Conservation (phyloP, 2,113 vertebrate species). For the Passer domesticus region DNA sequence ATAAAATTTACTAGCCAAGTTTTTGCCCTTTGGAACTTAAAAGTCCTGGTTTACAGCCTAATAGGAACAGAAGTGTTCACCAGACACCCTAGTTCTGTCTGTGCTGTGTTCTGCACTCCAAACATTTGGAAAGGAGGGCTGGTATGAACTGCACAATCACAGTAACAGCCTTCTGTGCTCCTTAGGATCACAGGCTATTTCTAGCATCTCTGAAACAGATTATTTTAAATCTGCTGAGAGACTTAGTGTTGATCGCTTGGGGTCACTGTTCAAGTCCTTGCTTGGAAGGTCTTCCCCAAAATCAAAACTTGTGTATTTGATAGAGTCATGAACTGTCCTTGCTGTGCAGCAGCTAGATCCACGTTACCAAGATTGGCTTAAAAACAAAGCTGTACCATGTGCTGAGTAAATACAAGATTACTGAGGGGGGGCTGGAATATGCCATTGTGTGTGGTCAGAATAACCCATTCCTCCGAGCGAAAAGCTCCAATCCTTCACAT, state of each 20-base stretch:
- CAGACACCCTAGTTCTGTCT: neutral
- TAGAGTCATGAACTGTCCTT: neutral
- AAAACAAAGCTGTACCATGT: slow-evolving; percentile 1
- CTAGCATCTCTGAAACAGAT: slow-evolving; percentile 35
- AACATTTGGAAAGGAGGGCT: neutral
- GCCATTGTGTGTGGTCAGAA: neutral
- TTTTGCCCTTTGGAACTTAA: neutral
- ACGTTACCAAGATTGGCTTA: neutral
- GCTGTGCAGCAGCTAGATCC: neutral
- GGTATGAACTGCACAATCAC: neutral
- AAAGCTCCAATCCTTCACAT: neutral
- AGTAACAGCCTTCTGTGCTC: neutral
- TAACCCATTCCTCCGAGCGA: neutral
- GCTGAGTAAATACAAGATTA: slow-evolving; percentile 5
- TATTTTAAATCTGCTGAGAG: slow-evolving; percentile 53
- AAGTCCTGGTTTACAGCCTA: neutral
- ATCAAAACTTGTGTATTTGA: neutral
- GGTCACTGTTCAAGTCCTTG: neutral
- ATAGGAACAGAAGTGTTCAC: neutral
- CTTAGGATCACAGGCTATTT: slow-evolving; percentile 19
- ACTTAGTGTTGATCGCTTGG: slow-evolving; percentile 6
- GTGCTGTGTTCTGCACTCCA: neutral
- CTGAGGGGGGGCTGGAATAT: rapidly evolving
- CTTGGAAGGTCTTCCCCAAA: neutral
- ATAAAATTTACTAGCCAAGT: neutral